Evolutionary conservation across 2,888 invertebrate genomes (phyloP).

Genomic region (Neoscelio sp.): DNA sequence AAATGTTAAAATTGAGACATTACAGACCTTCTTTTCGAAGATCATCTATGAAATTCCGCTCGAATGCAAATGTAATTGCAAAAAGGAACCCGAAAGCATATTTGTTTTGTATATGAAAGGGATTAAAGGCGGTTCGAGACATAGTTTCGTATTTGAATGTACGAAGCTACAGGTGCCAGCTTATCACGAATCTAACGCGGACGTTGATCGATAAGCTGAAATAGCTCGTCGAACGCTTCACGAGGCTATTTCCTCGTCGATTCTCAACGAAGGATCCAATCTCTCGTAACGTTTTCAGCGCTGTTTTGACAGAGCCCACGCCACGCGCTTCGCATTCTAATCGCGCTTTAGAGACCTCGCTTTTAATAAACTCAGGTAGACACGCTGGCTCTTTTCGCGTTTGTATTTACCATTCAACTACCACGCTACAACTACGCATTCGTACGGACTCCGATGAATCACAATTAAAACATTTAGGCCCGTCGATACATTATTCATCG

Average conservation of each 20-base stretch:
- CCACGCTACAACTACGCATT: neutral
- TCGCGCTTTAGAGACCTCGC: conserved; percentile 35
- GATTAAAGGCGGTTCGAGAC: conserved; percentile 56
- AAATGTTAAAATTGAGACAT: too few species aligned
- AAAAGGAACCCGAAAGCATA: conserved; percentile 4
- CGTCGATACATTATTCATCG: conserved; percentile 59
- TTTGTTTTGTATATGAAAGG: conserved; percentile 38
- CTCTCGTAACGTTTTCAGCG: conserved; percentile 41
- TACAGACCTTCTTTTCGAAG: too few species aligned
- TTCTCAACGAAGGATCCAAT: conserved; percentile 38
- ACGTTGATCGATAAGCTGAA: conserved; percentile 62
- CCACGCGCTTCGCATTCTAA: conserved; percentile 59
- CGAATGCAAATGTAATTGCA: neutral
- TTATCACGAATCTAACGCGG: conserved; percentile 58
- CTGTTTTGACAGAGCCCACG: conserved; percentile 54
- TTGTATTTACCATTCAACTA: conserved; percentile 42
- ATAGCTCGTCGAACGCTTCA: conserved; percentile 40
- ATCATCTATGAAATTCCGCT: too few species aligned
- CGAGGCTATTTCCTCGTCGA: conserved; percentile 44
- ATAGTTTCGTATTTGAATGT: conserved; percentile 46
- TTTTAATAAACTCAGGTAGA: conserved; percentile 42
- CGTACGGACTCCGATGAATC: conserved; percentile 40
- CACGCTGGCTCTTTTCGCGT: conserved; percentile 36
- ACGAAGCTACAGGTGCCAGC: conserved; percentile 64
- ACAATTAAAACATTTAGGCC: conserved; percentile 61